phyloP scores from a whole-genome alignment of 2,888 invertebrate genomes.

The Ophonus ardosiacus region DNA sequence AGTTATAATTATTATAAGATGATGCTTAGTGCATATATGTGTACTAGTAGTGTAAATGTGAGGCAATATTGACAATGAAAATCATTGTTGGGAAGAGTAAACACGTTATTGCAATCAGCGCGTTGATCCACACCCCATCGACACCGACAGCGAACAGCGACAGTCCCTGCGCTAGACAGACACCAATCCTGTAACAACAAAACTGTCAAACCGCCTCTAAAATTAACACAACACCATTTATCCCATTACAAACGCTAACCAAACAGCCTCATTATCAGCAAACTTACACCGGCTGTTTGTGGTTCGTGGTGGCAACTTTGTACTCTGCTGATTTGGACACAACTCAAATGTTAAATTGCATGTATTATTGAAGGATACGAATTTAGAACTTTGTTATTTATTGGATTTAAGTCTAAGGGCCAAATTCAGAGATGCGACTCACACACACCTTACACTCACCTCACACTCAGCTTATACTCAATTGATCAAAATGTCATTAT shows the following conservation, averaged over 20 bases:
- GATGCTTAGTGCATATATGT: neutral
- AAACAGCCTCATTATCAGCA: conserved; percentile 35
- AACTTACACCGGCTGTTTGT: conserved; percentile 21
- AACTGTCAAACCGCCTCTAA: conserved; percentile 42
- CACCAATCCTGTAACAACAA: conserved; percentile 38
- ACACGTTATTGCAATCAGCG: conserved; percentile 40
- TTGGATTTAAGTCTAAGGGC: no score
- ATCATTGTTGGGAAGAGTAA: conserved; percentile 19
- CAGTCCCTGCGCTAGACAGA: neutral
- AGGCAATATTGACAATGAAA: conserved; percentile 26
- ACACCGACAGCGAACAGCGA: neutral
- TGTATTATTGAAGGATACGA: neutral
- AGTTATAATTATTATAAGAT: neutral
- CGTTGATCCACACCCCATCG: conserved; percentile 2
- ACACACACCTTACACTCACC: no score
- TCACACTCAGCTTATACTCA: no score
- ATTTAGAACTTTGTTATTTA: neutral
- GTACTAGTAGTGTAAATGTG: neutral
- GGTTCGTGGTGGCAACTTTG: neutral
- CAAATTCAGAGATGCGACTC: no score
- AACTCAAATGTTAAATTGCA: neutral
- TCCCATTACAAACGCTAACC: conserved; percentile 45
- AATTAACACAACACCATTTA: conserved; percentile 41
- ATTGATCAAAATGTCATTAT: no score
- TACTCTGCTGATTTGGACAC: neutral